These are phyloP conservation scores for Zoanthus sansibaricus DNA, from an alignment of 92 coral and sea anemone genomes.

Conservation along the genomic window DNA sequence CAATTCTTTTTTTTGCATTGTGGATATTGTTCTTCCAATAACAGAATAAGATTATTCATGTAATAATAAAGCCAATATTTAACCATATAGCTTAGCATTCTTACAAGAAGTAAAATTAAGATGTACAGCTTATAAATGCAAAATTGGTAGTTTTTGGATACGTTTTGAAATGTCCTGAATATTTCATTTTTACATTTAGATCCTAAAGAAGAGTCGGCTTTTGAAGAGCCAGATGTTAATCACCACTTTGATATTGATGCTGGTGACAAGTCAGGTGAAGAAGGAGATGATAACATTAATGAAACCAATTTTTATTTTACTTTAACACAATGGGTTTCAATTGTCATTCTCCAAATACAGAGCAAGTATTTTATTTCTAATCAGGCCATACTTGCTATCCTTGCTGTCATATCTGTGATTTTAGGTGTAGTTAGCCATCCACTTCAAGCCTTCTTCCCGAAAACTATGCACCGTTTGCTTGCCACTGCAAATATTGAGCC, in stretches of 20 bases:
- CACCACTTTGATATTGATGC: constrained; percentile 3
- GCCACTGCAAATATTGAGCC: constrained; percentile 23
- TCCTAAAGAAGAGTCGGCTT: not conserved
- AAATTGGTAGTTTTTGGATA: constrained; percentile 7
- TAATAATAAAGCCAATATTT: constrained; percentile 3
- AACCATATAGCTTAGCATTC: not conserved
- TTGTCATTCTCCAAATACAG: constrained; percentile 4
- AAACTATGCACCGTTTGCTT: constrained; percentile 34
- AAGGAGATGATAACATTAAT: not conserved
- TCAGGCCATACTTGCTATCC: constrained; percentile 6
- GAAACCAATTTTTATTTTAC: not conserved
- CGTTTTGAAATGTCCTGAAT: not conserved
- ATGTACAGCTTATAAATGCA: constrained; percentile 6
- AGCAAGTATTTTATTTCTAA: constrained; percentile 1
- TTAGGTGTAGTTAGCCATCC: constrained; percentile 54
- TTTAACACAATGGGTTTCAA: not conserved
- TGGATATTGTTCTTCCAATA: not conserved
- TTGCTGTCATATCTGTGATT: constrained; percentile 36
- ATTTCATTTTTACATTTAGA: constrained; percentile 2
- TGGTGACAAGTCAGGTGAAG: constrained; percentile 14
- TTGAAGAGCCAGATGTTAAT: constrained; percentile 5
- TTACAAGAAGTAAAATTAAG: constrained; percentile 1
- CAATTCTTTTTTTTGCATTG: not conserved
- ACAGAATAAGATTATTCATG: not conserved
- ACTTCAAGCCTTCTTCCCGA: constrained; percentile 46